A percentile compares a stretch with the other conserved stretches of the same genome.
Evolutionary conservation across 2,797 vertebrate genomes (phyloP).

Genomic region (Amniataba percoides): DNA sequence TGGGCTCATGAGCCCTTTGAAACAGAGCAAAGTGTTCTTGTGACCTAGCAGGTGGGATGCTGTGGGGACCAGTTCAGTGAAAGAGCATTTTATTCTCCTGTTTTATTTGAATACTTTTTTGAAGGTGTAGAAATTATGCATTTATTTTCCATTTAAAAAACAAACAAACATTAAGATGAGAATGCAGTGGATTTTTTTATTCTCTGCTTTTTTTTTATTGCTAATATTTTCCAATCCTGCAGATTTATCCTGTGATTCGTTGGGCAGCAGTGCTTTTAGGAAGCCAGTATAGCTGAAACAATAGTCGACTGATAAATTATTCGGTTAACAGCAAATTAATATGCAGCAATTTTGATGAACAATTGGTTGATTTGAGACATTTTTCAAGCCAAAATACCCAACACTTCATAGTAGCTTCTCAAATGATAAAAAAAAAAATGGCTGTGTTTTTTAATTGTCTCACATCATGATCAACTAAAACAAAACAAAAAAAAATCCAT

Average conservation of each 20-base stretch:
- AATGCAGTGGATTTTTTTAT: not conserved
- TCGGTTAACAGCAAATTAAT: no score
- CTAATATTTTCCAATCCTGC: not conserved
- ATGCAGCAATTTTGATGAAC: not conserved
- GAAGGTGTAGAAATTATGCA: not conserved
- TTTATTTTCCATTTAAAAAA: not conserved
- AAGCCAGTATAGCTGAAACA: not conserved
- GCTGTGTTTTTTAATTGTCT: not conserved
- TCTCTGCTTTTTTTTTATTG: not conserved
- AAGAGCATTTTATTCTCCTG: not conserved
- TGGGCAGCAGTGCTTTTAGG: not conserved
- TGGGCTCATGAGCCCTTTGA: not conserved
- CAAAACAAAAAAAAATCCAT: no score
- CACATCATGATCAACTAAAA: no score
- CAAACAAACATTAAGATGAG: not conserved
- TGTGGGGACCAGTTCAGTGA: not conserved
- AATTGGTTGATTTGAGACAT: not conserved
- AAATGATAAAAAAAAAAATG: not conserved
- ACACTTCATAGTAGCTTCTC: not conserved
- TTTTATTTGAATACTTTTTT: not conserved
- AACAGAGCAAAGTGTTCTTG: no score
- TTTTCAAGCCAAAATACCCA: not conserved
- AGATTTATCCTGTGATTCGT: not conserved
- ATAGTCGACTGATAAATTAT: not conserved
- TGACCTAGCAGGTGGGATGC: no score